Evolutionary conservation across 2,888 invertebrate species (phyloP).

Genomic region (Ditylenchus weischeri): DNA sequence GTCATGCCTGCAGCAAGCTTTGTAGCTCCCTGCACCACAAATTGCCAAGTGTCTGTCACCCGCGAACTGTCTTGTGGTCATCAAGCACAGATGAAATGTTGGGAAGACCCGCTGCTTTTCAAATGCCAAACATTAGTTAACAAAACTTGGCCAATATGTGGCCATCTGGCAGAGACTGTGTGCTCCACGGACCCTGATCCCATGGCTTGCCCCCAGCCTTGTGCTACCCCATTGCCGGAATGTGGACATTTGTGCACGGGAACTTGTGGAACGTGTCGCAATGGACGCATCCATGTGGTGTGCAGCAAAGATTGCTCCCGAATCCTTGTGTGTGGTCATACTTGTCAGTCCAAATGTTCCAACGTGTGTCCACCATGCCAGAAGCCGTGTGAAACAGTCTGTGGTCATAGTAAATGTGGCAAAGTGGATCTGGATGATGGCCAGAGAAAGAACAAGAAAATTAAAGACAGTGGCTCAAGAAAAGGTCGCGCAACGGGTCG

Average conservation of each 20-base stretch:
- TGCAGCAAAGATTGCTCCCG: constrained; percentile 66
- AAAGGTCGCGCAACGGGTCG: constrained; percentile 24
- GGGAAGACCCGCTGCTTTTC: not conserved
- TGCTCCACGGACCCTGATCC: not conserved
- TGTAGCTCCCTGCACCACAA: not conserved
- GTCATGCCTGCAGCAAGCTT: not conserved
- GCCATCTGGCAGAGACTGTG: not conserved
- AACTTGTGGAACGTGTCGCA: not conserved
- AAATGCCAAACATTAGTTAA: not conserved
- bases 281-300: constrained; percentile 65
- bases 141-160: not conserved
- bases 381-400: constrained; percentile 62
- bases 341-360: constrained; percentile 52
- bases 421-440: not conserved
- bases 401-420: constrained; percentile 64
- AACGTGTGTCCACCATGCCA: constrained; percentile 55
- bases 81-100: not conserved
- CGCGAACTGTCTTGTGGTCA: not conserved
- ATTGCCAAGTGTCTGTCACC: not conserved
- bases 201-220: not conserved
- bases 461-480: constrained; percentile 8
- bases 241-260: not conserved
- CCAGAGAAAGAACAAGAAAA: not conserved
- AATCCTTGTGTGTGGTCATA: constrained; percentile 68
- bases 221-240: constrained; percentile 2